Evolutionary conservation across 2,113 vertebrate species (phyloP).

Genomic region (Ophthalmolycus amberensis): DNA sequence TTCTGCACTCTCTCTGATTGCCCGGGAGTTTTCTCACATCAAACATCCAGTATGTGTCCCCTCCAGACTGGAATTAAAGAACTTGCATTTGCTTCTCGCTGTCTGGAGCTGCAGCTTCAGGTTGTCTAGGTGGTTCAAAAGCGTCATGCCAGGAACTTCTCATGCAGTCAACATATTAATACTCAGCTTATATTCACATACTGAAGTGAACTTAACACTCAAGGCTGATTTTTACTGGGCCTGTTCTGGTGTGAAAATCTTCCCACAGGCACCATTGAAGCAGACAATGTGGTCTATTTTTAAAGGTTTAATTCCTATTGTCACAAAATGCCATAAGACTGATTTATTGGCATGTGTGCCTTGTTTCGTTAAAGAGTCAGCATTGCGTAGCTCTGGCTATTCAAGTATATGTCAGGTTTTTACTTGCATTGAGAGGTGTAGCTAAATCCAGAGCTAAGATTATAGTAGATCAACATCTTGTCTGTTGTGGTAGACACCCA

Average conservation of each 20-base stretch:
- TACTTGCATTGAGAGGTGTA: background rate
- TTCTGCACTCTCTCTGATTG: constrained; percentile 65
- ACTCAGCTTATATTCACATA: constrained; percentile 9
- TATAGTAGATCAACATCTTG: background rate
- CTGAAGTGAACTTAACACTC: constrained; percentile 2
- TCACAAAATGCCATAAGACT: constrained; percentile 20
- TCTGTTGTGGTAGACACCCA: background rate
- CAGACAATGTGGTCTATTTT: background rate
- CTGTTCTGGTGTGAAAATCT: constrained; percentile 14
- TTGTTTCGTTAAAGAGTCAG: constrained; percentile 19
- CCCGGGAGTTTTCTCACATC: constrained; percentile 61
- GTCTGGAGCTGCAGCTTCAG: constrained; percentile 39
- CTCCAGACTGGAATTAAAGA: constrained; percentile 59
- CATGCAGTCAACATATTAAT: constrained; percentile 11
- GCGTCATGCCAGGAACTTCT: constrained; percentile 18
- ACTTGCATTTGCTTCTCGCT: constrained; percentile 34
- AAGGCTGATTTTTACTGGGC: background rate
- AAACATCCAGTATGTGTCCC: constrained; percentile 56
- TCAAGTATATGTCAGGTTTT: background rate
- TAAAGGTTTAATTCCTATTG: constrained; percentile 25
- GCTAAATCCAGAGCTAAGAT: constrained; percentile 16
- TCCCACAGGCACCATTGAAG: constrained; percentile 1
- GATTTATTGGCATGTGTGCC: constrained; percentile 5
- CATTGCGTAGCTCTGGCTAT: constrained; percentile 24
- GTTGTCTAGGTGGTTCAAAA: constrained; percentile 38